These are phyloP conservation scores for Pseudonaja textilis DNA, from an alignment of 2,113 vertebrate genomes.

Conservation along the genomic window DNA sequence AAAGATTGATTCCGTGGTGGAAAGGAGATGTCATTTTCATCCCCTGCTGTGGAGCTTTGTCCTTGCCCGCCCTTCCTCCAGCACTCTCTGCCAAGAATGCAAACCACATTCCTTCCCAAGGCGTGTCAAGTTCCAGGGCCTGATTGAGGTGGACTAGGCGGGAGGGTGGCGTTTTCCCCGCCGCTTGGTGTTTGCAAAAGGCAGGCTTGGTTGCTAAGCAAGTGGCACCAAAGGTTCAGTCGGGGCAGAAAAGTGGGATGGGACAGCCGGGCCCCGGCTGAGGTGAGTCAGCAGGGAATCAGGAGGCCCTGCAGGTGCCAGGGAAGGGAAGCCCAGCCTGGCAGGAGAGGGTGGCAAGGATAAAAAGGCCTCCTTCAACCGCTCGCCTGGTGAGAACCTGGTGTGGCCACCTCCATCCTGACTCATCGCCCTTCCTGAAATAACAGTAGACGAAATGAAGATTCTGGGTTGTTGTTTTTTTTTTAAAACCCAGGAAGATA, in stretches of 20 bases:
- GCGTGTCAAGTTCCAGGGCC: neutral
- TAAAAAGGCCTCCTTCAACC: neutral
- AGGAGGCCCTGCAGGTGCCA: neutral
- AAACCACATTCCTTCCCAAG: neutral
- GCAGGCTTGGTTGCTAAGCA: slow-evolving; percentile 2
- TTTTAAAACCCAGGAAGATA: too few relatives aligned
- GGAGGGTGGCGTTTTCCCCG: neutral
- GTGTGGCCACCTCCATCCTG: neutral
- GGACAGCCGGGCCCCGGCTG: neutral
- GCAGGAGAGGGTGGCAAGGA: neutral
- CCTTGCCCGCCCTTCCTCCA: neutral
- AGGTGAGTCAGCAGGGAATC: neutral
- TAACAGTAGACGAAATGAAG: neutral
- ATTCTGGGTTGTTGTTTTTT: neutral
- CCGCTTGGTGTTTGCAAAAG: neutral
- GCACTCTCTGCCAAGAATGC: neutral
- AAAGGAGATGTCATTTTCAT: neutral
- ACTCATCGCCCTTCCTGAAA: neutral
- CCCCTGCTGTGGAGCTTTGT: neutral
- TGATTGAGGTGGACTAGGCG: neutral
- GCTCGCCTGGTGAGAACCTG: neutral
- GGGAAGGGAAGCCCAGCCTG: neutral
- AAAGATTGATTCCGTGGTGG: neutral
- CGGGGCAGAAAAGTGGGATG: neutral
- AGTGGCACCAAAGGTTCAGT: neutral